Percentiles rank a stretch among this genome's conserved stretches.
phyloP scores from a whole-genome alignment of 1,140 invertebrate genomes.

The Magallana angulata region DNA sequence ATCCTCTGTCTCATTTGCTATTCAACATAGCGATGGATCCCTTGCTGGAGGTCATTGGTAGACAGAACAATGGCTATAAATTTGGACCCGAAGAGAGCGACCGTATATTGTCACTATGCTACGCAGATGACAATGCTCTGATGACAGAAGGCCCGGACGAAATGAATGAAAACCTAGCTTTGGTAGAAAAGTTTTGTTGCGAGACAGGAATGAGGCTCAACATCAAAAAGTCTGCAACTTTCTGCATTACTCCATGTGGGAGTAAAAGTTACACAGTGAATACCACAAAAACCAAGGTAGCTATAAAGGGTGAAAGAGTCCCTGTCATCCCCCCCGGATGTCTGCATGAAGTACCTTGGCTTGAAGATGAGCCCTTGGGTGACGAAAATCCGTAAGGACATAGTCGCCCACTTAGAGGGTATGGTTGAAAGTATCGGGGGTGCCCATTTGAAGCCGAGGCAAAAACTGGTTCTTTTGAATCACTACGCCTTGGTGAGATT shows the following conservation, averaged over 20 bases:
- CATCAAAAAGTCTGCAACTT: constrained; percentile 53
- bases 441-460: constrained; percentile 1
- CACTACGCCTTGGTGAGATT: neutral
- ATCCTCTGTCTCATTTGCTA: constrained; percentile 80
- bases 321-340: constrained; percentile 29
- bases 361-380: constrained; percentile 38
- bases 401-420: neutral
- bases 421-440: neutral
- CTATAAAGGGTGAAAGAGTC: constrained; percentile 12
- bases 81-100: constrained; percentile 22
- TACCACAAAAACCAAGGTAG: neutral
- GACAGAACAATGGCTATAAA: constrained; percentile 37
- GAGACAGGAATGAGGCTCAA: constrained; percentile 58
- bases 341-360: neutral
- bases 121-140: constrained; percentile 57
- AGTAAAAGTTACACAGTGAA: constrained; percentile 42
- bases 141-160: constrained; percentile 5
- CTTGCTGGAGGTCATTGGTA: constrained; percentile 4
- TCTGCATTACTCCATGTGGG: constrained; percentile 42
- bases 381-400: neutral
- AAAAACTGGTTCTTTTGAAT: constrained; percentile 28
- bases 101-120: constrained; percentile 39
- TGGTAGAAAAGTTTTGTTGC: constrained; percentile 47
- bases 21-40: constrained; percentile 81
- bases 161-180: constrained; percentile 42